Conservation (phyloP, 2,113 vertebrate genomes). For the Delphinus delphis region DNA sequence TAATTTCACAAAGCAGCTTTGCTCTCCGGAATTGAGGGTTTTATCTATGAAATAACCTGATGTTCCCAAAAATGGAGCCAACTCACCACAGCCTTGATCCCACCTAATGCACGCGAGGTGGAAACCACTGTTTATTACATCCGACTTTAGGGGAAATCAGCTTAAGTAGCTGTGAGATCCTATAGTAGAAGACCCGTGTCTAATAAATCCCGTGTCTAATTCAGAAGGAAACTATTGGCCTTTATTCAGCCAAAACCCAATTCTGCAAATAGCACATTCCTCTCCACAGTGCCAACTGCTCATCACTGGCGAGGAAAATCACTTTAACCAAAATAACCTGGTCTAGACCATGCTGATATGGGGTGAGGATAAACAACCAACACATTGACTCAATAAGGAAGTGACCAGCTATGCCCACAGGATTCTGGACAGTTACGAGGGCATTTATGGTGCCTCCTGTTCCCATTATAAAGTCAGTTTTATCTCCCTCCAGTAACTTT, state of each 20-base stretch:
- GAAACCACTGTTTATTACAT: background rate
- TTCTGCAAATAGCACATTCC: background rate
- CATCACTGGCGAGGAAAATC: background rate
- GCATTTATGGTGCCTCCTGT: background rate
- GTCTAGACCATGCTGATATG: background rate
- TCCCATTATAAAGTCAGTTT: background rate
- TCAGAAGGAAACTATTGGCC: background rate
- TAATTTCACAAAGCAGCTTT: background rate
- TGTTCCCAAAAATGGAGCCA: fast-evolving
- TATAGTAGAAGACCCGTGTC: background rate
- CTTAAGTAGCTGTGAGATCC: background rate
- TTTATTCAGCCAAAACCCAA: background rate
- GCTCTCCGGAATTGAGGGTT: background rate
- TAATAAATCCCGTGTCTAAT: background rate
- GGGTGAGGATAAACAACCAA: background rate
- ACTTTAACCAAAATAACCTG: background rate
- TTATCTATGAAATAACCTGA: background rate
- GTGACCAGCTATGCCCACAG: background rate
- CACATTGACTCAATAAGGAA: background rate
- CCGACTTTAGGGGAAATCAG: background rate
- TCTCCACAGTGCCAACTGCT: background rate
- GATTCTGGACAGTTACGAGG: background rate
- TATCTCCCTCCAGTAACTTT: background rate
- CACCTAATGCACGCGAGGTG: fast-evolving
- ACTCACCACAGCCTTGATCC: background rate